Evolutionary conservation across 1,140 invertebrate species (phyloP), one percentile per base, ranked within the genome.

Genomic region (Antheraea pernyi): DNA sequence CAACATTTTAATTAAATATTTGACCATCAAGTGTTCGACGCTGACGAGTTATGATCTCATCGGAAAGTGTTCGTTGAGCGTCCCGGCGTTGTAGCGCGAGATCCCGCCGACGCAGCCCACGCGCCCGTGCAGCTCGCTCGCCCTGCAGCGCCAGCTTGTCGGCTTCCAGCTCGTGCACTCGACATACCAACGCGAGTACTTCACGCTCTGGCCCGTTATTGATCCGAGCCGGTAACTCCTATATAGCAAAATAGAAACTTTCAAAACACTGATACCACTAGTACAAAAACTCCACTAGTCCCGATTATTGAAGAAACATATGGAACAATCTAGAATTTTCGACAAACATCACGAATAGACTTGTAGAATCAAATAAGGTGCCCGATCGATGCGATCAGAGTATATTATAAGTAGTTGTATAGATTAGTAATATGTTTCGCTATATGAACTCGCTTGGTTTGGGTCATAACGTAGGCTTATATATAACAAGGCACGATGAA

Each of bases 71-170:
- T 11, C 97, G 92, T 85, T 98, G 97, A 22, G 97, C 92, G 79
- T 97, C 96, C 61, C 97, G 97, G n/a, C 97, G 93, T 62, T 97
- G 93, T 67, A 98, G 94, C 74, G 97, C 94, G 36, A 98, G 93
- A 80, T 98, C 97, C 67, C 97, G 93, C 67, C 97, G 93, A 59
- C 97, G 93, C 16, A 98, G 93, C 86, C 98, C 97, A 74, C 97
- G 97, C 77, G 97, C 96, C 39, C 97, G 94, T 7, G 97, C 95
- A 39, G 98, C 91, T 67, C 96, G 94, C 80, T 97, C 96, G 9
- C 97, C 97, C 89, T 98, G 97, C 71, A 98, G 93, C 77, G 98
- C 97, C 86, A 97, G 95, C 90, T 98, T 98, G 83, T 98, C 97
- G 0, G 98, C 97, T 92, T 99, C 97, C 37, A 98, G 91, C 90